These are phyloP conservation scores for Hylaeus volcanicus DNA, from an alignment of 1,140 invertebrate genomes.

Conservation along the genomic window DNA sequence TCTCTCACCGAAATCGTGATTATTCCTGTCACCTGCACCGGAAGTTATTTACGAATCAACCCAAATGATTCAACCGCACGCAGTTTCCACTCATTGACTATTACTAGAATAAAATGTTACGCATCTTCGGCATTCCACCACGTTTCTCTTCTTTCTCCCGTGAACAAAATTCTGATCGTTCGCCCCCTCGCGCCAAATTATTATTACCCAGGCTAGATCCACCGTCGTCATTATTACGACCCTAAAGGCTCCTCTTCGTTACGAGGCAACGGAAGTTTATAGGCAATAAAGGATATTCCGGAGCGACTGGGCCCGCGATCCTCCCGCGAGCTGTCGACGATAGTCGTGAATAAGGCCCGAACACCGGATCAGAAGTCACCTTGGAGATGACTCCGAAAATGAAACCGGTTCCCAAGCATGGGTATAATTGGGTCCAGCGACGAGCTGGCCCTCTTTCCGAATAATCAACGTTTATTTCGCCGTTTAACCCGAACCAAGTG, in stretches of 20 bases:
- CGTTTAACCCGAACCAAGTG: conserved; percentile 43
- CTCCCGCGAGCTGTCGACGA: conserved; percentile 30
- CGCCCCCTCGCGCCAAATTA: conserved; percentile 65
- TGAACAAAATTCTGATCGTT: conserved; percentile 47
- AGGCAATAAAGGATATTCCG: conserved; percentile 64
- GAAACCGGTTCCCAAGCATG: conserved; percentile 53
- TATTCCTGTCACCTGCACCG: too few species aligned
- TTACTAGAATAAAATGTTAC: too few species aligned
- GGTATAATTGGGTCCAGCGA: conserved; percentile 50
- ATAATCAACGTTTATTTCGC: conserved; percentile 60
- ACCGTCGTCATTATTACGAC: conserved; percentile 69
- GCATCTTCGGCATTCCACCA: not conserved
- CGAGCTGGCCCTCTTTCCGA: conserved; percentile 31
- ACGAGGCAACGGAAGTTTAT: conserved; percentile 68
- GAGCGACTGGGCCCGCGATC: conserved; percentile 8
- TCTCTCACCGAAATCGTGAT: too few species aligned
- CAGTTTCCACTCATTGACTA: too few species aligned
- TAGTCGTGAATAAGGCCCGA: conserved; percentile 19
- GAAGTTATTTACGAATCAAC: too few species aligned
- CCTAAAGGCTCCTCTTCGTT: conserved; percentile 64
- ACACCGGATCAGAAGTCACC: conserved; percentile 60
- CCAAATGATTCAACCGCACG: too few species aligned
- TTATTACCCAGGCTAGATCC: conserved; percentile 70
- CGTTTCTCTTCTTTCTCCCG: conserved; percentile 43
- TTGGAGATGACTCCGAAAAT: conserved; percentile 60